Evolutionary conservation across 2,888 invertebrate genomes (phyloP).

Genomic region (Pantelozetes paolii): DNA sequence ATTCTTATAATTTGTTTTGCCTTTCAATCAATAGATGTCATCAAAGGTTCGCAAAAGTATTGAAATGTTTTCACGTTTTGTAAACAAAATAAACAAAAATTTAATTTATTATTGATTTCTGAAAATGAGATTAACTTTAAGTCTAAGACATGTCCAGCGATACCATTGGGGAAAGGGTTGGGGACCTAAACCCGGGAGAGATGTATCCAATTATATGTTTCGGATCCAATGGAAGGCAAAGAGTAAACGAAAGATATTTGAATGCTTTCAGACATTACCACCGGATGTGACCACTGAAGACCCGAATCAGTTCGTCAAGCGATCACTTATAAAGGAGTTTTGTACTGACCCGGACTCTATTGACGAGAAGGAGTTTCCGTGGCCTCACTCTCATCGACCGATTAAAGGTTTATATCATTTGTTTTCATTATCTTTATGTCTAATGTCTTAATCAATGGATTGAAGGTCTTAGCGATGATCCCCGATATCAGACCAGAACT

Average conservation of each 20-base stretch:
- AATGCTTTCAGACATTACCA: conserved; percentile 28
- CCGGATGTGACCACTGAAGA: conserved; percentile 30
- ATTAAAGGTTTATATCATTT: conserved; percentile 34
- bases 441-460: no score
- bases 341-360: no score
- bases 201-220: conserved; percentile 5
- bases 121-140: conserved; percentile 36
- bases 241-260: conserved; percentile 1
- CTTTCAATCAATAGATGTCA: no score
- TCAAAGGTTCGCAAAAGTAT: no score
- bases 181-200: conserved; percentile 37
- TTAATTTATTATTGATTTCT: no score
- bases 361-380: conserved; percentile 7
- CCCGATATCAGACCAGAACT: conserved; percentile 24
- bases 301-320: conserved; percentile 33
- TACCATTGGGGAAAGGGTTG: conserved; percentile 41
- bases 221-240: conserved; percentile 39
- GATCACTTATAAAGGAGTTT: not conserved
- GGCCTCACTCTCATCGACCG: conserved; percentile 39
- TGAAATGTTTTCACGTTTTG: no score
- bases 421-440: not conserved
- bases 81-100: no score
- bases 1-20: no score
- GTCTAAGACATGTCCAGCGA: conserved; percentile 10
- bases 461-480: conserved; percentile 39